phyloP scores from a whole-genome alignment of 1,140 invertebrate species.

The Rhagoletis pomonella region DNA sequence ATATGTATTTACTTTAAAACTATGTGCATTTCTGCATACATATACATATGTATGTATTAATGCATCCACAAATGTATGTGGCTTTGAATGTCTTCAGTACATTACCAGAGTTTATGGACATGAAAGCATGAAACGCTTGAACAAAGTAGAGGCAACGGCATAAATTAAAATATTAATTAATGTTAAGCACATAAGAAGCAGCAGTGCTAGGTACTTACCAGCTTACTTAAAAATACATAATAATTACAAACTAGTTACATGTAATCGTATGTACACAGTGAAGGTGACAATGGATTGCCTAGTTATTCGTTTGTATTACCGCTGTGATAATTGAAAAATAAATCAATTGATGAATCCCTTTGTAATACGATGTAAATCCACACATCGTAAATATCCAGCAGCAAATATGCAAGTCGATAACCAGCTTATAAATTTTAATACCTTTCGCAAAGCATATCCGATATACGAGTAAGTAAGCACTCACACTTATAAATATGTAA shows the following conservation, averaged over 20 bases:
- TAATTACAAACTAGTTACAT: not conserved
- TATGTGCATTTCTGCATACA: not conserved
- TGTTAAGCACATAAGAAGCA: not conserved
- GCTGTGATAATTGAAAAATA: constrained; percentile 1
- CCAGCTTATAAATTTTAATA: no score
- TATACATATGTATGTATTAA: not conserved
- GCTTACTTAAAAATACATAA: not conserved
- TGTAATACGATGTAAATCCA: no score
- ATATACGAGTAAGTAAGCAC: not conserved
- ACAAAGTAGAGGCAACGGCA: constrained; percentile 3
- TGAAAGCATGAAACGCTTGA: not conserved
- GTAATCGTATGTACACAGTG: no score
- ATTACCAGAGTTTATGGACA: no score
- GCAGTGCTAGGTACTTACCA: constrained; percentile 1
- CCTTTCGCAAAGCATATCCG: no score
- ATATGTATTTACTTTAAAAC: not conserved
- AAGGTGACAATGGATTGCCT: not conserved
- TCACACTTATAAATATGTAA: not conserved
- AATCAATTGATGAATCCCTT: not conserved
- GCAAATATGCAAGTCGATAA: no score
- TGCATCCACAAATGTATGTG: no score
- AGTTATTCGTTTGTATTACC: no score
- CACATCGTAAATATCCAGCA: no score
- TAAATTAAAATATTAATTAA: constrained; percentile 52
- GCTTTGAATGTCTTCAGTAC: not conserved